Percentiles rank a stretch among this genome's conserved stretches.
phyloP scores from a whole-genome alignment of 2,888 invertebrate species.

The Sesamia inferens region DNA sequence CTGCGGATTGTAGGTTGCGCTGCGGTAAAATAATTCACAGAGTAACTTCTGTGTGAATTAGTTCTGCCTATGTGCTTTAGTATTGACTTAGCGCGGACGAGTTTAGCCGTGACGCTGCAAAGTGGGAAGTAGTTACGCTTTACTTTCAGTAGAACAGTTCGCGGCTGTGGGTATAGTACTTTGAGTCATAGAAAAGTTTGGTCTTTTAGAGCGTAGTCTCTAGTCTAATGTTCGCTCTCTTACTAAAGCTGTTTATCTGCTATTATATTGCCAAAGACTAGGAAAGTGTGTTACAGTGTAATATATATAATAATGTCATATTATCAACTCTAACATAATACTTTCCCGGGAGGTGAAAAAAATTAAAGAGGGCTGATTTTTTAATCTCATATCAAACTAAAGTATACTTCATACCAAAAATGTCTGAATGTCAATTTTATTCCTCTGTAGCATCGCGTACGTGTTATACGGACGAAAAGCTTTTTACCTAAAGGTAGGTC shows the following conservation, averaged over 20 bases:
- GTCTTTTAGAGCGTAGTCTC: not conserved
- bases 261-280: not conserved
- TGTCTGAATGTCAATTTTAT: no score
- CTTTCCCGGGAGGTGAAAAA: not conserved
- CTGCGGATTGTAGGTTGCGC: constrained; percentile 66
- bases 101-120: constrained; percentile 5
- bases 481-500: not conserved
- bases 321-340: no score
- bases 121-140: constrained; percentile 1
- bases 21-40: constrained; percentile 70
- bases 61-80: constrained; percentile 39
- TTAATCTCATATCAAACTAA: no score
- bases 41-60: constrained; percentile 64
- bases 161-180: not conserved
- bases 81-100: constrained; percentile 47
- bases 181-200: not conserved
- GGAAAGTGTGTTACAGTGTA: not conserved
- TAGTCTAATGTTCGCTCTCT: not conserved
- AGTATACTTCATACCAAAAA: no score
- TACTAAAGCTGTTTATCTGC: not conserved
- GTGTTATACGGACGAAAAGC: not conserved
- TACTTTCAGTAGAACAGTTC: constrained; percentile 4
- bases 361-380: not conserved
- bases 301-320: no score
- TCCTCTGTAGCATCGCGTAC: no score